These are phyloP conservation scores for Ochropacha duplaris DNA, from an alignment of 2,888 invertebrate species.

Conservation along the genomic window DNA sequence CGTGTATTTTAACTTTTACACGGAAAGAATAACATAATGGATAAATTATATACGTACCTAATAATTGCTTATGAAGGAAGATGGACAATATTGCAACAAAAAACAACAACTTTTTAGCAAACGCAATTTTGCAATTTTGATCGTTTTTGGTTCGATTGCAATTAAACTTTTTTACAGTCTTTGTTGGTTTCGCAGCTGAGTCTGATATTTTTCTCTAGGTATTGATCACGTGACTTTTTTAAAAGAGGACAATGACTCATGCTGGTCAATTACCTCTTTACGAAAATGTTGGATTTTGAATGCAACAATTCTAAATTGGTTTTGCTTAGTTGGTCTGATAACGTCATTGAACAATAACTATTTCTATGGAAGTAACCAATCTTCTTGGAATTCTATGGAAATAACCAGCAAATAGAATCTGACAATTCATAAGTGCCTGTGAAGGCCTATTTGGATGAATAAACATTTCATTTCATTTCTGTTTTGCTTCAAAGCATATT, in stretches of 20 bases:
- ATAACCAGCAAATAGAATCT: too few species aligned
- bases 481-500: not conserved
- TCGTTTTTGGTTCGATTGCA: not conserved
- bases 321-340: not conserved
- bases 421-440: too few species aligned
- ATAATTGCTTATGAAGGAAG: not conserved
- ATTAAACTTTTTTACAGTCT: not conserved
- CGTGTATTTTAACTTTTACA: constrained; percentile 24
- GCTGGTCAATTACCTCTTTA: not conserved
- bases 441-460: too few species aligned
- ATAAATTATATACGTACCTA: not conserved
- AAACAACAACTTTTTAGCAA: not conserved
- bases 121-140: not conserved
- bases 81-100: not conserved
- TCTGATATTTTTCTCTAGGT: not conserved
- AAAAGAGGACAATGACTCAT: not conserved
- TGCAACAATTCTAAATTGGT: not conserved
- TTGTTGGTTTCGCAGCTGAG: not conserved
- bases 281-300: not conserved
- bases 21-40: not conserved
- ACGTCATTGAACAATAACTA: not conserved
- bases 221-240: not conserved
- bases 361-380: too few species aligned
- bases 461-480: too few species aligned
- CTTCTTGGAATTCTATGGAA: too few species aligned